Evolutionary conservation across 1,140 invertebrate genomes (phyloP).

Genomic region (Bombus haemorrhoidalis): DNA sequence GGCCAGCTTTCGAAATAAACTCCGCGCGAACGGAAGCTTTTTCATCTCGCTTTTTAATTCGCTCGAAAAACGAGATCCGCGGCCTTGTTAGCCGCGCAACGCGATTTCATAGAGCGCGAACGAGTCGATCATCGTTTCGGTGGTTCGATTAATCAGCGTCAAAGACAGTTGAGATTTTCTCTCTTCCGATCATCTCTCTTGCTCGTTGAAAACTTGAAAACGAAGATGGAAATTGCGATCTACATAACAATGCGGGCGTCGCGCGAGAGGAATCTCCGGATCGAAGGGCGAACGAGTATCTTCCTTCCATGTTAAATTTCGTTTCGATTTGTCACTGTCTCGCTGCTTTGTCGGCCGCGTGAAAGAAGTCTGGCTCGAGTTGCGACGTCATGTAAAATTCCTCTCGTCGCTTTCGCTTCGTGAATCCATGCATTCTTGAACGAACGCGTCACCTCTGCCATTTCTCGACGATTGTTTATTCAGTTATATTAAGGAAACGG

Average conservation of each 20-base stretch:
- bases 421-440: slow-evolving; percentile 27
- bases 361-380: slow-evolving; percentile 14
- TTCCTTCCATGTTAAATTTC: slow-evolving; percentile 31
- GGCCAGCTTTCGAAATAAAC: not conserved
- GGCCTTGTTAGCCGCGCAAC: not conserved
- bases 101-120: not conserved
- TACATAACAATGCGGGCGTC: not conserved
- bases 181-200: not conserved
- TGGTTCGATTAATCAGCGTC: slow-evolving; percentile 1
- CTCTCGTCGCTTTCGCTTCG: not conserved
- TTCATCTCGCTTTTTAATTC: not conserved
- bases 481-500: slow-evolving; percentile 19
- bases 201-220: too few relatives aligned
- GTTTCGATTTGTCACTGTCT: slow-evolving; percentile 48
- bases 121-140: not conserved
- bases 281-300: not conserved
- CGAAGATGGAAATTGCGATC: slow-evolving; percentile 8
- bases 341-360: not conserved
- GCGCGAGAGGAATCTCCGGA: not conserved
- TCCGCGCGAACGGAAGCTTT: not conserved
- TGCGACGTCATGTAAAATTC: slow-evolving; percentile 21
- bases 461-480: slow-evolving; percentile 11
- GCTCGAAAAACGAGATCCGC: not conserved
- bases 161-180: not conserved
- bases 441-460: not conserved